phyloP scores from a whole-genome alignment of 1,140 invertebrate genomes.

The Planococcus citri region DNA sequence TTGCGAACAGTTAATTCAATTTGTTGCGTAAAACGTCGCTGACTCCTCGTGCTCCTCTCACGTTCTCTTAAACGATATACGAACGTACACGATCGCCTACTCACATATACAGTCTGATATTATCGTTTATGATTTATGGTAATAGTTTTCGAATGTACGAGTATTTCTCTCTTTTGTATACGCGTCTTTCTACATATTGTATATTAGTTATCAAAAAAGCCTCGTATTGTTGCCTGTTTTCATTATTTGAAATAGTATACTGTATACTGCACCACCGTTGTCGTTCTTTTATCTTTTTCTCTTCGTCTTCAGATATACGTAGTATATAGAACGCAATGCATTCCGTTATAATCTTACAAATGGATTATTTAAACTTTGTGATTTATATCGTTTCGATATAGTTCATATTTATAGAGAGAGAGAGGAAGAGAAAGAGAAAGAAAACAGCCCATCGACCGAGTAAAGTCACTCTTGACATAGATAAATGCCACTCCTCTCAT shows the following conservation, averaged over 20 bases:
- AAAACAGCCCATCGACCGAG: no score
- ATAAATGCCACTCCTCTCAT: no score
- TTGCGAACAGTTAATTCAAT: conserved; percentile 7
- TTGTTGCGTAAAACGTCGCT: background rate
- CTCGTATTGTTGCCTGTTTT: background rate
- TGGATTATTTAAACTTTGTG: background rate
- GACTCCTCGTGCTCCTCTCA: background rate
- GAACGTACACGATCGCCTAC: background rate
- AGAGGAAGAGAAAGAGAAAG: no score
- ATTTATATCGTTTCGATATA: background rate
- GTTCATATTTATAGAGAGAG: no score
- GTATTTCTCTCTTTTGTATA: background rate
- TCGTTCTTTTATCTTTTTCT: background rate
- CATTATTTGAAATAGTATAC: no score
- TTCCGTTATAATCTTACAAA: background rate
- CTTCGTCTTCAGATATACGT: no score
- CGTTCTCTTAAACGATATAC: no score
- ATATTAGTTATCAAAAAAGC: background rate
- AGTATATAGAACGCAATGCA: background rate
- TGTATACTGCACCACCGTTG: background rate
- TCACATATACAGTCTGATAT: background rate
- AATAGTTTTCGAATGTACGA: background rate
- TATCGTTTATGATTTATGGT: conserved; percentile 3
- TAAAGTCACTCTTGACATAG: no score
- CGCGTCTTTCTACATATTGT: background rate